These are phyloP conservation scores for Geotrypetes seraphini DNA, from an alignment of 2,797 vertebrate species.

Conservation along the genomic window DNA sequence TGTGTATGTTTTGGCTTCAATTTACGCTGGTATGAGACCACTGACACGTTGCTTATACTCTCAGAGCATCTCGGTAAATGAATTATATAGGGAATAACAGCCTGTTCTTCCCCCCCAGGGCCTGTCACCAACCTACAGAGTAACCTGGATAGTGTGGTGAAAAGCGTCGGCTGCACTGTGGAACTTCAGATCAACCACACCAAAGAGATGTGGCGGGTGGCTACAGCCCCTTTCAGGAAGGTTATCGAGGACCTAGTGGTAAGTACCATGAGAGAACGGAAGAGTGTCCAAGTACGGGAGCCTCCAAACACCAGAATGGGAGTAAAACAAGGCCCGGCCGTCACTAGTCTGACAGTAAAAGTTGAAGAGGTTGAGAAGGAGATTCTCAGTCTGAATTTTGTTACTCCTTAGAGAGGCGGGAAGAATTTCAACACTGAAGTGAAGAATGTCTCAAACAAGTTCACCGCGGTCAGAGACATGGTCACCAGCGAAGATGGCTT, in stretches of 20 bases:
- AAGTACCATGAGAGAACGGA: not conserved
- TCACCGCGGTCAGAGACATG: conserved; percentile 58
- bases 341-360: not conserved
- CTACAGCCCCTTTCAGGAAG: conserved; percentile 37
- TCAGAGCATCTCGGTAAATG: no score
- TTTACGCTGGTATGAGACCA: conserved; percentile 68
- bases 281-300: not conserved
- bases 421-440: conserved; percentile 36
- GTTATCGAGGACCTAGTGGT: conserved; percentile 64
- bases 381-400: no score
- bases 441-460: conserved; percentile 35
- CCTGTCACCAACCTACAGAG: conserved; percentile 59
- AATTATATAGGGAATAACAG: no score
- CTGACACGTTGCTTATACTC: not conserved
- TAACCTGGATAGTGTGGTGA: conserved; percentile 61
- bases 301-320: no score
- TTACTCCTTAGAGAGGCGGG: conserved; percentile 45
- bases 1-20: conserved; percentile 52
- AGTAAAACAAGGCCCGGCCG: no score
- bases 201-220: conserved; percentile 52
- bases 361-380: not conserved
- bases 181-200: conserved; percentile 75
- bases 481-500: conserved; percentile 51
- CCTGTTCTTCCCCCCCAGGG: conserved; percentile 40
- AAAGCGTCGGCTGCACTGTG: conserved; percentile 70